Conservation (phyloP, 2,888 invertebrate genomes). For the Barypeithes pellucidus region DNA sequence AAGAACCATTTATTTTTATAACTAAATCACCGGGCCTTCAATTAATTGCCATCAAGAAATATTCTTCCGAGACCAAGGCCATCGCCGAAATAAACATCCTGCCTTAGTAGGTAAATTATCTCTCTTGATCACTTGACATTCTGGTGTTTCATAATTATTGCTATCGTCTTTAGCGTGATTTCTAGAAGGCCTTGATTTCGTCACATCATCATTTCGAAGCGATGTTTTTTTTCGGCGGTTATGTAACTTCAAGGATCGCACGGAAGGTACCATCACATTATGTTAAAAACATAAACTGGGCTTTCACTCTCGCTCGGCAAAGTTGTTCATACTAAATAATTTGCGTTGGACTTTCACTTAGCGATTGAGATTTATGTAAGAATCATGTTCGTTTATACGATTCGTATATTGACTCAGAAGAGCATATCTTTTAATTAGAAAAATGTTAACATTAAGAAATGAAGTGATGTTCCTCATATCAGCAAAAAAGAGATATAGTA, state of each 20-base stretch:
- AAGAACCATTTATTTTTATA: neutral
- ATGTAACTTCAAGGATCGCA: constrained; percentile 49
- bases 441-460: no score
- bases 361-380: constrained; percentile 43
- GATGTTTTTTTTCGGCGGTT: constrained; percentile 29
- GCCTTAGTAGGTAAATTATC: constrained; percentile 26
- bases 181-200: constrained; percentile 39
- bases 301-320: constrained; percentile 44
- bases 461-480: no score
- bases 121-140: constrained; percentile 29
- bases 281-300: constrained; percentile 43
- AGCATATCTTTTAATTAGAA: neutral
- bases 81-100: constrained; percentile 38
- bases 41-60: constrained; percentile 1
- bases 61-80: constrained; percentile 31
- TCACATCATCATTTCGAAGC: constrained; percentile 33
- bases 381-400: constrained; percentile 19
- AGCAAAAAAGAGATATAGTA: no score
- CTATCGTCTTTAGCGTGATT: constrained; percentile 11
- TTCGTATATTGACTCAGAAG: neutral
- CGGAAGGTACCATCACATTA: constrained; percentile 50
- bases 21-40: neutral
- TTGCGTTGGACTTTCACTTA: constrained; percentile 43
- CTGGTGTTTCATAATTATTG: constrained; percentile 21
- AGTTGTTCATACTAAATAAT: constrained; percentile 47